Evolutionary conservation across 2,113 vertebrate genomes (phyloP).

Genomic region (Anser cygnoides): DNA sequence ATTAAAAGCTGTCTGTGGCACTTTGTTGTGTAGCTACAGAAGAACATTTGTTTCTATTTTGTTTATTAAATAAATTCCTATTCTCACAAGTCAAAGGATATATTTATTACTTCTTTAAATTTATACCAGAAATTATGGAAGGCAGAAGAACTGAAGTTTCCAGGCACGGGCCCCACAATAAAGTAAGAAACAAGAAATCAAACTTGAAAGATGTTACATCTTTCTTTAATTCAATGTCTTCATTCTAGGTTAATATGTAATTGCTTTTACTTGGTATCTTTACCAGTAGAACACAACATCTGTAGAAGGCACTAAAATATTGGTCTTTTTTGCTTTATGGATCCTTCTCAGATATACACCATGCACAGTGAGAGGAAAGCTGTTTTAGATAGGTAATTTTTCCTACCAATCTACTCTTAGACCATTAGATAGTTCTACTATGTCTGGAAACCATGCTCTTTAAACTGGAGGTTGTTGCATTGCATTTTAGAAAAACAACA

Average conservation of each 20-base stretch:
- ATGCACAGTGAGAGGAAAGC: not conserved
- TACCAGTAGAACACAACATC: accelerated
- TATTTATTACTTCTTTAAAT: not conserved
- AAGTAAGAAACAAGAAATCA: not conserved
- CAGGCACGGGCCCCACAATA: accelerated
- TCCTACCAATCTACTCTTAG: not conserved
- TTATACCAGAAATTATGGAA: not conserved
- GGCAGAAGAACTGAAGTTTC: not conserved
- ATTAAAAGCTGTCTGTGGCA: not conserved
- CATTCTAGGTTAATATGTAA: not conserved
- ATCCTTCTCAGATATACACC: not conserved
- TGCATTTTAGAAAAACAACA: not conserved
- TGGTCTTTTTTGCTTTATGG: not conserved
- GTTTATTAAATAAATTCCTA: not conserved
- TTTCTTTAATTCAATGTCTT: not conserved
- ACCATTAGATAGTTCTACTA: not conserved
- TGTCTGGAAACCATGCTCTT: not conserved
- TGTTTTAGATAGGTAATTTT: not conserved
- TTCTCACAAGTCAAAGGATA: not conserved
- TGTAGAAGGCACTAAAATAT: not conserved
- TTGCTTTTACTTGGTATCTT: not conserved
- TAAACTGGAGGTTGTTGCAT: not conserved
- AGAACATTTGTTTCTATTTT: not conserved
- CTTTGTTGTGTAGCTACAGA: not conserved
- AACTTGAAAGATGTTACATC: not conserved